A percentile compares a stretch with the other conserved stretches of the same genome.
Evolutionary conservation across 1,140 invertebrate species (phyloP).

Genomic region (Acromyrmex charruanus): DNA sequence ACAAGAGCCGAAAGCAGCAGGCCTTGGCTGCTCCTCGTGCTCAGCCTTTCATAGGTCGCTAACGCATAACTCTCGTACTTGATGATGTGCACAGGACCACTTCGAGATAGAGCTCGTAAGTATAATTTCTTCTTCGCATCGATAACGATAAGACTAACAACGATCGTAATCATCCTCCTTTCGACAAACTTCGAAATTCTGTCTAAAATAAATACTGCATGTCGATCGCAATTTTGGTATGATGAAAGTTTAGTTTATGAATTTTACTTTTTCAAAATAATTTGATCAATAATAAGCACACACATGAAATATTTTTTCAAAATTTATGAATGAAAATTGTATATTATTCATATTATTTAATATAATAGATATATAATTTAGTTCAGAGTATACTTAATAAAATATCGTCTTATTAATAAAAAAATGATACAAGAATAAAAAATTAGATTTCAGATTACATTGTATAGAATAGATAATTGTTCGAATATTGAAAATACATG

Average conservation of each 20-base stretch:
- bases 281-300: too few species aligned
- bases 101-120: conserved; percentile 71
- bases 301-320: too few species aligned
- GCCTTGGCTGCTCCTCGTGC: conserved; percentile 63
- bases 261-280: too few species aligned
- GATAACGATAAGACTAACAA: conserved; percentile 64
- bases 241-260: neutral
- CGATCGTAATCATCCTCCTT: conserved; percentile 29
- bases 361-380: too few species aligned
- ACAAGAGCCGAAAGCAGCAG: conserved; percentile 76
- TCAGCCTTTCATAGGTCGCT: conserved; percentile 80
- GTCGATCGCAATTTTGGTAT: neutral
- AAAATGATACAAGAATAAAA: too few species aligned
- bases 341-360: too few species aligned
- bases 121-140: conserved; percentile 76
- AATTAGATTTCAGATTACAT: too few species aligned
- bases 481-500: too few species aligned
- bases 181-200: conserved; percentile 25
- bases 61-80: conserved; percentile 80
- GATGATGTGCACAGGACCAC: conserved; percentile 65
- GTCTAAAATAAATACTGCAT: neutral
- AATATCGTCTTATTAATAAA: too few species aligned
- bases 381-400: too few species aligned
- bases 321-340: too few species aligned
- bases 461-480: too few species aligned